These are phyloP conservation scores for Ptychobarbus kaznakovi DNA, from an alignment of 2,797 vertebrate genomes.

Conservation along the genomic window DNA sequence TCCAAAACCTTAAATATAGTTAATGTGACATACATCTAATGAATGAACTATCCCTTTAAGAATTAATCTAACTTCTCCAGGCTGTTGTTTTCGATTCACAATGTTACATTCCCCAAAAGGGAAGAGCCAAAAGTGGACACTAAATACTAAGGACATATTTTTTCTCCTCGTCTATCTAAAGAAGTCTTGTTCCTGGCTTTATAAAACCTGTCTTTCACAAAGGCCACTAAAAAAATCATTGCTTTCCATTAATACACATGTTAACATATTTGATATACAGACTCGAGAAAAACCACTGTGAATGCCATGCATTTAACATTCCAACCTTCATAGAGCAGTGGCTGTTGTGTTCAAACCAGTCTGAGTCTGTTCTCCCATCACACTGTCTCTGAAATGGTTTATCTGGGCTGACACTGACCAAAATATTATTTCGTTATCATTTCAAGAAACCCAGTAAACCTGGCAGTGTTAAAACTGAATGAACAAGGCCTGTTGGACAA, in stretches of 20 bases:
- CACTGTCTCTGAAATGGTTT: conserved; percentile 77
- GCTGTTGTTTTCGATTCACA: conserved; percentile 50
- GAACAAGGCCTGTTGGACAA: conserved; percentile 99
- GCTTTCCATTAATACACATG: conserved; percentile 41
- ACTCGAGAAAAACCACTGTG: conserved; percentile 64
- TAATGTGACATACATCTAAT: not conserved
- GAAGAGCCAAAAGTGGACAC: conserved; percentile 65
- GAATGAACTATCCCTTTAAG: not conserved
- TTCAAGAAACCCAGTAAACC: conserved; percentile 99
- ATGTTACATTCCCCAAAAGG: conserved; percentile 61
- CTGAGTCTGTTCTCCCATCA: conserved; percentile 63
- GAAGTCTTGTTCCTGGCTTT: conserved; percentile 67
- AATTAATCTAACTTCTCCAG: not conserved
- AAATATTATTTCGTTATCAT: conserved; percentile 91
- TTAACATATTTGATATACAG: conserved; percentile 60
- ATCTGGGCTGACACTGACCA: conserved; percentile 87
- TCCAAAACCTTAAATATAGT: not conserved
- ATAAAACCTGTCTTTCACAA: conserved; percentile 75
- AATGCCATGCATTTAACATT: conserved; percentile 67
- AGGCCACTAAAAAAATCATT: conserved; percentile 62
- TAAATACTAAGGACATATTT: conserved; percentile 61
- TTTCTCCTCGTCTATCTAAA: conserved; percentile 68
- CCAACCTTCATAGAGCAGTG: conserved; percentile 58
- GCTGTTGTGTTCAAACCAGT: conserved; percentile 48
- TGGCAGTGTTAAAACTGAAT: conserved; percentile 99